phyloP scores from a whole-genome alignment of 2,797 vertebrate genomes.

The Parauchenoglanis punctatus region DNA sequence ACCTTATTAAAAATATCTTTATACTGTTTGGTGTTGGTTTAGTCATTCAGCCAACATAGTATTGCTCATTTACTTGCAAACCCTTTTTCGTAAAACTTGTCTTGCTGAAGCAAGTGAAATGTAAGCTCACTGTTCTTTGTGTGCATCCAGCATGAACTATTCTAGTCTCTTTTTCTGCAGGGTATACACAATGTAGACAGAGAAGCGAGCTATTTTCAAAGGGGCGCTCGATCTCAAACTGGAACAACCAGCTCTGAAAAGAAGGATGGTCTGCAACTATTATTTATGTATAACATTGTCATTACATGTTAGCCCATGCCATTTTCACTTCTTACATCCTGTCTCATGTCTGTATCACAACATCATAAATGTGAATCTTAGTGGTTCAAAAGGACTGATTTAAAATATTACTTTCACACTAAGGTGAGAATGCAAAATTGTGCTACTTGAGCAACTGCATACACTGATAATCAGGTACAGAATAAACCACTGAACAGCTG shows the following conservation, averaged over 20 bases:
- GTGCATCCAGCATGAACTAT: not conserved
- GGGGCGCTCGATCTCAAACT: not conserved
- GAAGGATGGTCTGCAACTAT: not conserved
- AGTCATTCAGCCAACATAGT: not conserved
- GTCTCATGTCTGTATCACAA: not conserved
- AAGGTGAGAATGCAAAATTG: not conserved
- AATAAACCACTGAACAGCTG: not conserved
- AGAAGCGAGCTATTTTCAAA: not conserved
- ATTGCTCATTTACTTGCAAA: not conserved
- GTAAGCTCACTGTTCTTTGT: not conserved
- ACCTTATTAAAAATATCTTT: not conserved
- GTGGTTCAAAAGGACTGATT: not conserved
- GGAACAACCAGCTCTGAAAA: constrained; percentile 10
- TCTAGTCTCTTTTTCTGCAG: not conserved
- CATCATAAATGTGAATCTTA: not conserved
- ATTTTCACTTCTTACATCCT: not conserved
- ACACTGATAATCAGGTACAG: not conserved
- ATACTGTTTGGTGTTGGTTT: not conserved
- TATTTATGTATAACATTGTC: not conserved
- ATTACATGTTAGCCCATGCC: not conserved
- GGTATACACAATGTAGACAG: not conserved
- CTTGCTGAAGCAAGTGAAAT: not conserved
- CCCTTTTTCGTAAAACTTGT: not conserved
- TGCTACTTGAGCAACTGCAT: not conserved
- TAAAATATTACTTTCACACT: constrained; percentile 2